Base-by-base conservation (phyloP, 2,113 vertebrate genomes). In the Phocoena sinus region DNA sequence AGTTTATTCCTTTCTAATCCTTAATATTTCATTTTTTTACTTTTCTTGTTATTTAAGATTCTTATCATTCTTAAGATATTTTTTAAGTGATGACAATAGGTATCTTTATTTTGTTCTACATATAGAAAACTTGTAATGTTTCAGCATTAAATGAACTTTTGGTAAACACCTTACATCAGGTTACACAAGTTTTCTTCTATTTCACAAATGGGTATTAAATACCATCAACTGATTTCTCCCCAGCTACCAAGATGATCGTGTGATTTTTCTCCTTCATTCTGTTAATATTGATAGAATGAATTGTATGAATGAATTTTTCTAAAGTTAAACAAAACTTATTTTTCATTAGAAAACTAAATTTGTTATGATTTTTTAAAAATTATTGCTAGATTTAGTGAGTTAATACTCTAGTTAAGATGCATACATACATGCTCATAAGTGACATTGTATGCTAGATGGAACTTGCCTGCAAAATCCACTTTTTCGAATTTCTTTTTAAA, bases 41-140 rank as follows among this genome's bases (percentile, higher is more conserved):
- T 79, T 74, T 79, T 89, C 23, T 94, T 60, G 44, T 26, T 76
- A 79, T n/a, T 94, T 89, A 85, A 94, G 91, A 53, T n/a, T 47
- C 23, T 88, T 58, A 56, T 36, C 14, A 38, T 79, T 41, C 56
- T 41, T 79, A 71, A 38, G n/a, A 68, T 47, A 50, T 41, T 58
- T 92, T 92, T 95, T 4, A 36, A 63, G 26, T n/a, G 36, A 70
- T 71, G 5, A 12, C 28, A 95, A 82, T 1, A n/a, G 33, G 33
- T 26, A 89, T 47, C 17, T 44, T 74, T 85, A 73, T 89, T 84
- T 70, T 67, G 26, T 58, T 71, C 21, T 36, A 83, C 8, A 71
- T 47, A 56, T 10, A 67, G 47, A 67, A 67, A 67, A 63, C 13
- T 36, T 58, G 31, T 81, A 92, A 77, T 77, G n/a, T 77, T 62